Evolutionary conservation across 2,888 invertebrate genomes (phyloP).

Genomic region (Mechanitis messenoides): DNA sequence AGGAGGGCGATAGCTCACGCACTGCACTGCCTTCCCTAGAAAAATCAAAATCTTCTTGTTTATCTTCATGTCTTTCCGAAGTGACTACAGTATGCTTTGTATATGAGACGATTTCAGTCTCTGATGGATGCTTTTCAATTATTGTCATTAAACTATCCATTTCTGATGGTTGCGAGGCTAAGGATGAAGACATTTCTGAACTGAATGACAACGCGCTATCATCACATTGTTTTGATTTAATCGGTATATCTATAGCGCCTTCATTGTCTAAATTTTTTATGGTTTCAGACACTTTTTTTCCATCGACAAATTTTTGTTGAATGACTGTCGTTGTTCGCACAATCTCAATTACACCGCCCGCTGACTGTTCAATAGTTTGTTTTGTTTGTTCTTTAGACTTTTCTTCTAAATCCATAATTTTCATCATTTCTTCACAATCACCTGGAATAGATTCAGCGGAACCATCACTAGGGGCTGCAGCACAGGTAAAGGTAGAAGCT

Average conservation of each 20-base stretch:
- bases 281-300: constrained; percentile 68
- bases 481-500: constrained; percentile 62
- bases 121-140: constrained; percentile 58
- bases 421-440: constrained; percentile 79
- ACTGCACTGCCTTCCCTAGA: constrained; percentile 61
- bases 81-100: constrained; percentile 56
- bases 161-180: constrained; percentile 71
- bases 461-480: constrained; percentile 67
- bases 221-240: constrained; percentile 52
- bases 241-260: constrained; percentile 68
- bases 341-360: constrained; percentile 60
- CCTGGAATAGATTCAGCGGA: constrained; percentile 74
- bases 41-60: constrained; percentile 64
- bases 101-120: constrained; percentile 67
- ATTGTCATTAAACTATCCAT: constrained; percentile 72
- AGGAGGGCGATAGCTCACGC: constrained; percentile 73
- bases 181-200: constrained; percentile 72
- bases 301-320: constrained; percentile 67
- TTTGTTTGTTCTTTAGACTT: constrained; percentile 45
- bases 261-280: constrained; percentile 61
- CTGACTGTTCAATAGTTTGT: constrained; percentile 42
- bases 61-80: constrained; percentile 41
- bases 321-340: constrained; percentile 67
- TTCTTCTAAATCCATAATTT: constrained; percentile 73
- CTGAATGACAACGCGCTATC: constrained; percentile 64